A percentile compares a stretch with the other conserved stretches of the same genome.
Conservation (phyloP, 2,113 vertebrate species). For the Carollia perspicillata region DNA sequence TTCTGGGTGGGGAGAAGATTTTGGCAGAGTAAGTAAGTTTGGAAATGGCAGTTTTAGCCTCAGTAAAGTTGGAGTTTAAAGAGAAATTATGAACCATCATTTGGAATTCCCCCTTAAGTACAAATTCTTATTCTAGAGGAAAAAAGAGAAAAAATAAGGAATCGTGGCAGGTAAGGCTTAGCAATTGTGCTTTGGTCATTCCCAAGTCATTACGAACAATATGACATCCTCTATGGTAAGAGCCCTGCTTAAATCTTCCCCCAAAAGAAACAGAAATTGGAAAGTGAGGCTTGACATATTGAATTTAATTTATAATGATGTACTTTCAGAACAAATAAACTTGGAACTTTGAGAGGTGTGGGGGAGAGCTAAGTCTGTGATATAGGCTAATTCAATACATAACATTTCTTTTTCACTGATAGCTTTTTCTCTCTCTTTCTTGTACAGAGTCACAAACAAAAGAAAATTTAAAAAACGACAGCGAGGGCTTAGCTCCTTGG, state of each 20-base stretch:
- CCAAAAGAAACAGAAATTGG: not conserved
- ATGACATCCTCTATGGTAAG: not conserved
- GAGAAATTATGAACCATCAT: not conserved
- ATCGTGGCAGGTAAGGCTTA: not conserved
- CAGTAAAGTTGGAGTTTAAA: not conserved
- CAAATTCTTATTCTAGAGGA: not conserved
- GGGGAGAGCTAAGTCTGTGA: not conserved
- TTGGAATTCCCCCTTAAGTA: not conserved
- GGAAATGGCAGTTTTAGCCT: not conserved
- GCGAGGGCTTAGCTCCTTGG: not conserved
- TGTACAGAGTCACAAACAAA: not conserved
- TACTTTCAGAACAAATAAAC: not conserved
- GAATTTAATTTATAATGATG: not conserved
- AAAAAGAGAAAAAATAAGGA: not conserved
- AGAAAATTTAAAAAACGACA: not conserved
- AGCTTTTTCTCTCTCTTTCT: not conserved
- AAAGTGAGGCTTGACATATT: not conserved
- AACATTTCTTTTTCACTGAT: not conserved
- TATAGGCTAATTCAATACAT: not conserved
- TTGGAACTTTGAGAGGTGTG: not conserved
- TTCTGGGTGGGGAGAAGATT: not conserved
- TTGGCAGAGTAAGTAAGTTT: not conserved
- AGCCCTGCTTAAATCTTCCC: not conserved
- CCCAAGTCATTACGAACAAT: not conserved
- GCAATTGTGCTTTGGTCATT: not conserved